A percentile compares a stretch with the other conserved stretches of the same genome.
These are phyloP conservation scores for Nesogale talazaci DNA, from an alignment of 2,113 vertebrate genomes.

Conservation along the genomic window DNA sequence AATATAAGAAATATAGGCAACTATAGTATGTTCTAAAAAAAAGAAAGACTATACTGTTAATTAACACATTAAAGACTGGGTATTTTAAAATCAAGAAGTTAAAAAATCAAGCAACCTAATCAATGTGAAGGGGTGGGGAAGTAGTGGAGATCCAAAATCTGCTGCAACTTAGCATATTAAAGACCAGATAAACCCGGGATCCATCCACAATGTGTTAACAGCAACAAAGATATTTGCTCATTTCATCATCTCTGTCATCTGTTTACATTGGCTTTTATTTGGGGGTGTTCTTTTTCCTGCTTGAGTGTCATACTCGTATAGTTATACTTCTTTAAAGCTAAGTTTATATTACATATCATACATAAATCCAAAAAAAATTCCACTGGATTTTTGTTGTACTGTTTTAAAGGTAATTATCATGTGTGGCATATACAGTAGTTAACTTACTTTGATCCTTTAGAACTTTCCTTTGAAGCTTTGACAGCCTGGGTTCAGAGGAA, in stretches of 20 bases:
- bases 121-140: too few relatives aligned
- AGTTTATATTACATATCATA: not conserved
- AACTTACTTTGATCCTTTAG: not conserved
- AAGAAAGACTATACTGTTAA: not conserved
- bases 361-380: not conserved
- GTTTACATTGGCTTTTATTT: not conserved
- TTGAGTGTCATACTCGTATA: not conserved
- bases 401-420: not conserved
- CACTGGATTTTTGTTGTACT: not conserved
- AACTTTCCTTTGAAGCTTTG: not conserved
- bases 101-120: too few relatives aligned
- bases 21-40: constrained; percentile 3
- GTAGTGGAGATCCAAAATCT: too few relatives aligned
- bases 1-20: not conserved
- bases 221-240: not conserved
- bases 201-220: too few relatives aligned
- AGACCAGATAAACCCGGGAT: too few relatives aligned
- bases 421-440: not conserved
- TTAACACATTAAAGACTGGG: too few relatives aligned
- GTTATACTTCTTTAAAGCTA: not conserved
- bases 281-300: not conserved
- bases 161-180: too few relatives aligned
- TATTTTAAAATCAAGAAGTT: too few relatives aligned
- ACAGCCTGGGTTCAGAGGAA: not conserved
- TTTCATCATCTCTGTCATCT: not conserved